Conservation (phyloP, 2,888 invertebrate genomes). For the Caenorhabditis japonica region DNA sequence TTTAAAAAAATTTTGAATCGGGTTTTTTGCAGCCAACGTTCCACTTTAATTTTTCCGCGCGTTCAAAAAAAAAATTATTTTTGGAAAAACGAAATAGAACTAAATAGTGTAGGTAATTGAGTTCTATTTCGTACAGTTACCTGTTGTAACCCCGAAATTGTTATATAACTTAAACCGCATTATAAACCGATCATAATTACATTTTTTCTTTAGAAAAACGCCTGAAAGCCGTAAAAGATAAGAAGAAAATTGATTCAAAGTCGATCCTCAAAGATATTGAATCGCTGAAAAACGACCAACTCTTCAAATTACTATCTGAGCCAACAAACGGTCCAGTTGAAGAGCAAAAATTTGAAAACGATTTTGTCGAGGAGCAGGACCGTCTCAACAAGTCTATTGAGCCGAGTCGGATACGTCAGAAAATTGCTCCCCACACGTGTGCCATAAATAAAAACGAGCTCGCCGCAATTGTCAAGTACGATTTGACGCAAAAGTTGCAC, state of each 20-base stretch:
- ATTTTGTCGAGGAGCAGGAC: constrained; percentile 53
- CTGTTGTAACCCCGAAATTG: too few relatives aligned
- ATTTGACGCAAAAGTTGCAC: constrained; percentile 54
- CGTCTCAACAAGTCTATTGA: constrained; percentile 44
- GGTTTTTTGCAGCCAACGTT: too few relatives aligned
- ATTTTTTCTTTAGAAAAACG: constrained; percentile 38
- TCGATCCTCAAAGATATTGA: constrained; percentile 46
- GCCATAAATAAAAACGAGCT: constrained; percentile 63
- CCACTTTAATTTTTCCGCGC: too few relatives aligned
- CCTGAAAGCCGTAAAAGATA: constrained; percentile 45
- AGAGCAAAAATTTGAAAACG: constrained; percentile 58
- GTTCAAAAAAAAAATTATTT: too few relatives aligned
- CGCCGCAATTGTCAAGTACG: constrained; percentile 59
- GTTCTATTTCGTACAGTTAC: too few relatives aligned
- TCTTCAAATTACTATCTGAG: constrained; percentile 37
- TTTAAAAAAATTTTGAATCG: background rate
- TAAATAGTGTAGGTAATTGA: too few relatives aligned
- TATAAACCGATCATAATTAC: background rate
- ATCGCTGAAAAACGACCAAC: constrained; percentile 50
- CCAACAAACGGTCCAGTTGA: background rate
- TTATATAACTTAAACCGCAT: too few relatives aligned
- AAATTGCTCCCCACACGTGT: constrained; percentile 65
- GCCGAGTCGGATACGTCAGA: constrained; percentile 55
- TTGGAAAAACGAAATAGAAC: too few relatives aligned
- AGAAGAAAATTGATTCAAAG: constrained; percentile 50